phyloP scores from a whole-genome alignment of 2,888 invertebrate genomes.

The Apeira syringaria region DNA sequence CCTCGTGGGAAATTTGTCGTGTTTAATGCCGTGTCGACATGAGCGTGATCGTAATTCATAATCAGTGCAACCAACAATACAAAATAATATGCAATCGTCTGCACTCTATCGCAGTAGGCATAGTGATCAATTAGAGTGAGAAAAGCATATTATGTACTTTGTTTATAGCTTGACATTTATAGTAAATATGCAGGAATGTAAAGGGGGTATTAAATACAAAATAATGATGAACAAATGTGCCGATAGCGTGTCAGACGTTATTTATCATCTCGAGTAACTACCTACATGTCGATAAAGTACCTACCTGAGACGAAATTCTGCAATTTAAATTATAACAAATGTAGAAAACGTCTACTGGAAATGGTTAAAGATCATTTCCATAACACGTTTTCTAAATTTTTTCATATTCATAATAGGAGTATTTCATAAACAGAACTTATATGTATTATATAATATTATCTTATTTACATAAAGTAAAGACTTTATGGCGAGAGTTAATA shows the following conservation, averaged over 20 bases:
- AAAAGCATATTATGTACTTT: not conserved
- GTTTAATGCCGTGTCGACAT: slow-evolving; percentile 1
- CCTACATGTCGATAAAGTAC: no score
- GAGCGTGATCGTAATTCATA: slow-evolving; percentile 1
- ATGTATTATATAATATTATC: no score
- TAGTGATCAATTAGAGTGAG: not conserved
- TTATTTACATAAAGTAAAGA: no score
- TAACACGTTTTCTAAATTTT: no score
- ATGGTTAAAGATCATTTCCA: no score
- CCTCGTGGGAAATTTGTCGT: slow-evolving; percentile 9
- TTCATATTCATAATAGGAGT: no score
- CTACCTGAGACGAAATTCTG: no score
- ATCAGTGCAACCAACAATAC: not conserved
- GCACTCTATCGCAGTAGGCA: not conserved
- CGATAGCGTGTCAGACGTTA: not conserved
- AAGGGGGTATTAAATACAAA: not conserved
- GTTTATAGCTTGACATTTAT: not conserved
- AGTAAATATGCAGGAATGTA: not conserved
- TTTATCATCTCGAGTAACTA: no score
- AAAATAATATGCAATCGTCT: not conserved
- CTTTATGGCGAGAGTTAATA: no score
- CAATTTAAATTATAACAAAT: no score
- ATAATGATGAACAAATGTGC: not conserved
- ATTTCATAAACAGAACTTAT: no score
- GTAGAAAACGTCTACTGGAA: no score